phyloP scores from a whole-genome alignment of 2,888 invertebrate species.

The Balanococcus diminutus region DNA sequence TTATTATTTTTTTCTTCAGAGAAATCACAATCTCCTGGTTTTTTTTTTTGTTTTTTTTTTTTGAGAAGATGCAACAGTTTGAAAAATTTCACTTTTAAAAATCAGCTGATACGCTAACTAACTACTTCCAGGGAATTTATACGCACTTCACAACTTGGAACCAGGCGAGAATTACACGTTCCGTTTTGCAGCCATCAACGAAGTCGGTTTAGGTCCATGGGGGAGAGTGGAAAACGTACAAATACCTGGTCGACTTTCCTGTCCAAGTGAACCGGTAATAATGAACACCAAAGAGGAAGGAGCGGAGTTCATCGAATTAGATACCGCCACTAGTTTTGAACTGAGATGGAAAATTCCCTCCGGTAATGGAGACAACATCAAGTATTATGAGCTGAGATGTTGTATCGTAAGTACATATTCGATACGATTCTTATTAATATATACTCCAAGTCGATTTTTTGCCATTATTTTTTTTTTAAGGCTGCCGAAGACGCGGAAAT shows the following conservation, averaged over 20 bases:
- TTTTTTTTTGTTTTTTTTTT: too few species aligned
- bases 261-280: constrained; percentile 76
- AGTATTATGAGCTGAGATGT: constrained; percentile 78
- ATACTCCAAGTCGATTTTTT: neutral
- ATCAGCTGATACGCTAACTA: too few species aligned
- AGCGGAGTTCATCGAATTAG: constrained; percentile 66
- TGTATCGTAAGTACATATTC: constrained; percentile 71
- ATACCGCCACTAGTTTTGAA: constrained; percentile 79
- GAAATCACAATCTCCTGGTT: too few species aligned
- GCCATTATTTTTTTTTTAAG: neutral
- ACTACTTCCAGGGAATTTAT: constrained; percentile 70
- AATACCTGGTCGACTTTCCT: constrained; percentile 78
- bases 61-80: too few species aligned
- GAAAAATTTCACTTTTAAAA: too few species aligned
- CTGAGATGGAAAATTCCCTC: constrained; percentile 83
- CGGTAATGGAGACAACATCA: constrained; percentile 88
- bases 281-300: constrained; percentile 62
- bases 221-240: constrained; percentile 69
- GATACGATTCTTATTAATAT: neutral
- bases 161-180: constrained; percentile 81
- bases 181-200: constrained; percentile 83
- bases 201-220: constrained; percentile 81
- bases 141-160: constrained; percentile 78
- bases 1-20: too few species aligned
- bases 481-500: neutral